Percentiles rank a stretch among this genome's conserved stretches.
Conservation (phyloP, 1,140 invertebrate genomes). For the Piezodorus guildinii region DNA sequence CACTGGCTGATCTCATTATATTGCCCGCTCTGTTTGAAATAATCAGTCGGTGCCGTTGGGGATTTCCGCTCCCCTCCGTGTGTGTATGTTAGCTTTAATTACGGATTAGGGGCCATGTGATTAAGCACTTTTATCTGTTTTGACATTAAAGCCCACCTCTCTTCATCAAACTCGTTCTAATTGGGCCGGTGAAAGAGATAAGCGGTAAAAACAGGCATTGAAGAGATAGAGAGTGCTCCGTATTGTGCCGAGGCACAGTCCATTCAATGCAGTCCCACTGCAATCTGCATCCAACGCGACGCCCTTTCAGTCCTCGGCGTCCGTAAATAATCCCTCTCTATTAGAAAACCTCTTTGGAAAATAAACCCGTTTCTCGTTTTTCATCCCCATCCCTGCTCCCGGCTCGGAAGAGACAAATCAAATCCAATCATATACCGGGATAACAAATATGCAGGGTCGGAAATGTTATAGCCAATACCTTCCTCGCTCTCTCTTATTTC, state of each 20-base stretch:
- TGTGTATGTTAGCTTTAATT: slow-evolving; percentile 11
- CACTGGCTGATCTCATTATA: slow-evolving; percentile 4
- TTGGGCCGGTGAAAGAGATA: slow-evolving; percentile 4
- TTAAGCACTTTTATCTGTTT: slow-evolving; percentile 16
- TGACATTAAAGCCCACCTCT: slow-evolving; percentile 1
- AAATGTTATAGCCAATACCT: too few relatives aligned
- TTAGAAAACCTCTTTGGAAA: too few relatives aligned
- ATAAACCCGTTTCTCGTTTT: too few relatives aligned
- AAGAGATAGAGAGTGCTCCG: not conserved
- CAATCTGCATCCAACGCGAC: too few relatives aligned
- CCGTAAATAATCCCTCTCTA: too few relatives aligned
- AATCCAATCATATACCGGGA: too few relatives aligned
- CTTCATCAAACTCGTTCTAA: not conserved
- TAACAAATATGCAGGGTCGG: too few relatives aligned
- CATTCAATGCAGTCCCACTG: too few relatives aligned
- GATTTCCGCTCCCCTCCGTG: not conserved
- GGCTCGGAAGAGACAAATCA: too few relatives aligned
- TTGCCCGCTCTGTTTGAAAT: not conserved
- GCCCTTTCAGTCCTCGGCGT: too few relatives aligned
- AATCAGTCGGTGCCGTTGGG: not conserved
- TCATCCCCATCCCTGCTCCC: too few relatives aligned
- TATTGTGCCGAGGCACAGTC: not conserved
- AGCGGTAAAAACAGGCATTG: slow-evolving; percentile 7
- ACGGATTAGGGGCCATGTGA: slow-evolving; percentile 14
- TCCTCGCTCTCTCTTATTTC: too few relatives aligned